Evolutionary conservation across 2,888 invertebrate species (phyloP), one percentile per base, ranked within the genome.

Genomic region (Tineola bisselliella): DNA sequence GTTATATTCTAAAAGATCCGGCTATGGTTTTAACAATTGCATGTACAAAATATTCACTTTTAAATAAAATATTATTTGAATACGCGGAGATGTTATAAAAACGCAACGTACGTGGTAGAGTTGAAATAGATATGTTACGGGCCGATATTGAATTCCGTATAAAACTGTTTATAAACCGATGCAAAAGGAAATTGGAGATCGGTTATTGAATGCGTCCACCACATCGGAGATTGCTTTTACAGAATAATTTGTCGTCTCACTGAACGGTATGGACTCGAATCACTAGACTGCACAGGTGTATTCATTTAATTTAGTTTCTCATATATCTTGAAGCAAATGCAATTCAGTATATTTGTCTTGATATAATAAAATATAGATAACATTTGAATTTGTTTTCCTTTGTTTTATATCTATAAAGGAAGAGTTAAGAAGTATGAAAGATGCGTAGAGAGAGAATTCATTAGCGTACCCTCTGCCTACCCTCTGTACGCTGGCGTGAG

Each of bases 231-330:
- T 58, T 58, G 33, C 58, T 33, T 56, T 56, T 58, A 58, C 58
- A 33, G 33, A 58, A 58, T 58, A 58, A 58, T 58, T 58, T 58
- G 58, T 58, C 58, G 33, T 58, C 58, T 58, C 58, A 58, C 30
- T 19, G 48, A 48, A 48, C 48, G 13, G 2, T 48, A 48, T 48
- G 15, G 3, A 48, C 8, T 13, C 10, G 48, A 48, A 48, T 48
- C 48, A 48, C 15, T n/a, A 48, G 15, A n/a, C 10, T 48, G 48
- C 5, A 48, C 48, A 48, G 48, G 48, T 48, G 17, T 17, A 48
- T 17, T 17, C 13, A 48, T 48, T 48, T 48, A 48, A 48, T 48
- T 25, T 25, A 25, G 6, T 25, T 25, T 25, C 25, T 25, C 25
- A 6, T 25, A 25, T 25, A 4, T 4, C 6, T 25, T 25, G 6